A percentile compares a stretch with the other conserved stretches of the same genome.
Evolutionary conservation across 2,888 invertebrate species (phyloP).

Genomic region (Drosophila sordidula): DNA sequence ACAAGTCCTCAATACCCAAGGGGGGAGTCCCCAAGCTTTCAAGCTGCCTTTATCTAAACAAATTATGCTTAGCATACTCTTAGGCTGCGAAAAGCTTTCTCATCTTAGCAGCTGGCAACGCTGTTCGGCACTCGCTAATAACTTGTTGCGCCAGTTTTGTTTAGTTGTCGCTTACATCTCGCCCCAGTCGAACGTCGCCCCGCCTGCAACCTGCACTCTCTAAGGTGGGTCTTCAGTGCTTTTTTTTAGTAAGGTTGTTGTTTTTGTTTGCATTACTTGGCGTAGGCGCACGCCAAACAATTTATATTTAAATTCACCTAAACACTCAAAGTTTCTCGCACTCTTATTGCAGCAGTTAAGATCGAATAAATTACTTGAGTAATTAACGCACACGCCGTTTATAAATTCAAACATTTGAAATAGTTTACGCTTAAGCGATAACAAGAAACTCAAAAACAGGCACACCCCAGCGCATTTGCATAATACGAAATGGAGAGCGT

Average conservation of each 20-base stretch:
- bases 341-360: slow-evolving; percentile 8
- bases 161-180: slow-evolving; percentile 51
- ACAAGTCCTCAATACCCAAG: no score
- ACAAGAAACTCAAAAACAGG: slow-evolving; percentile 30
- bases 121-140: slow-evolving; percentile 29
- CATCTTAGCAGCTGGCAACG: slow-evolving; percentile 27
- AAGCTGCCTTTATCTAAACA: neutral
- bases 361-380: neutral
- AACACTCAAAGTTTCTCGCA: slow-evolving; percentile 18
- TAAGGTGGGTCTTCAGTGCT: slow-evolving; percentile 55
- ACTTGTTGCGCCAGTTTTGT: slow-evolving; percentile 69
- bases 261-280: slow-evolving; percentile 42
- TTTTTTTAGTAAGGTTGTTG: slow-evolving; percentile 24
- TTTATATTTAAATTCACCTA: slow-evolving; percentile 46
- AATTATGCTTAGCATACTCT: slow-evolving; percentile 21
- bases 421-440: slow-evolving; percentile 30
- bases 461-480: slow-evolving; percentile 45
- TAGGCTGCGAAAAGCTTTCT: slow-evolving; percentile 23
- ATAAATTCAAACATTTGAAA: slow-evolving; percentile 5
- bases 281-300: slow-evolving; percentile 48
- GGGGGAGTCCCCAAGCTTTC: neutral
- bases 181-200: slow-evolving; percentile 35
- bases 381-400: neutral
- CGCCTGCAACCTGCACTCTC: slow-evolving; percentile 8
- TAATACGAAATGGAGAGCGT: slow-evolving; percentile 41